phyloP scores from a whole-genome alignment of 2,888 invertebrate species.

The Tipula confusa region DNA sequence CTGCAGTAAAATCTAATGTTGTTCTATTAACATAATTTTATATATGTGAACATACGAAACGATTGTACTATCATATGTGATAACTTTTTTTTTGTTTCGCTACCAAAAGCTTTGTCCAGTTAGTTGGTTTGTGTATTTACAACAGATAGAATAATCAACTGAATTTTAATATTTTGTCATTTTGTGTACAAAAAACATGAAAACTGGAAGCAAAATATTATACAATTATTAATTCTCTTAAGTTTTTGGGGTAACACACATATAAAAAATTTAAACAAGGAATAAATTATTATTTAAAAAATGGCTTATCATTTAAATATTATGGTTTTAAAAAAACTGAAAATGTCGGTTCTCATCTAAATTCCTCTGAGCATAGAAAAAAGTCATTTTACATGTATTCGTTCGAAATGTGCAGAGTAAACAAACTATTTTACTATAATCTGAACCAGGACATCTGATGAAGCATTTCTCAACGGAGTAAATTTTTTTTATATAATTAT shows the following conservation, averaged over 20 bases:
- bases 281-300: not conserved
- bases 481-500: too few species aligned
- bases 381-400: too few species aligned
- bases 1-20: not conserved
- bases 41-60: not conserved
- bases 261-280: not conserved
- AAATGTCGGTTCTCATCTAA: too few species aligned
- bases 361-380: too few species aligned
- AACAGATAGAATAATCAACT: not conserved
- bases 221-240: not conserved
- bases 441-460: too few species aligned
- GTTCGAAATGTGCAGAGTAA: too few species aligned
- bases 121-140: too few species aligned
- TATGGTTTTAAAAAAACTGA: not conserved
- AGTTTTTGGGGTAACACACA: not conserved
- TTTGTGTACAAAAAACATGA: not conserved
- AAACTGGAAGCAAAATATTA: not conserved
- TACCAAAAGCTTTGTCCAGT: not conserved
- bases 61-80: not conserved
- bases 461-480: too few species aligned
- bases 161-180: not conserved
- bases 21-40: not conserved
- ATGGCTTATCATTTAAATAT: not conserved
- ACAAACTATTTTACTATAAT: too few species aligned
- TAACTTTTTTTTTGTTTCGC: too few species aligned